These are phyloP conservation scores for Huso huso DNA, from an alignment of 2,797 vertebrate genomes.

Conservation along the genomic window DNA sequence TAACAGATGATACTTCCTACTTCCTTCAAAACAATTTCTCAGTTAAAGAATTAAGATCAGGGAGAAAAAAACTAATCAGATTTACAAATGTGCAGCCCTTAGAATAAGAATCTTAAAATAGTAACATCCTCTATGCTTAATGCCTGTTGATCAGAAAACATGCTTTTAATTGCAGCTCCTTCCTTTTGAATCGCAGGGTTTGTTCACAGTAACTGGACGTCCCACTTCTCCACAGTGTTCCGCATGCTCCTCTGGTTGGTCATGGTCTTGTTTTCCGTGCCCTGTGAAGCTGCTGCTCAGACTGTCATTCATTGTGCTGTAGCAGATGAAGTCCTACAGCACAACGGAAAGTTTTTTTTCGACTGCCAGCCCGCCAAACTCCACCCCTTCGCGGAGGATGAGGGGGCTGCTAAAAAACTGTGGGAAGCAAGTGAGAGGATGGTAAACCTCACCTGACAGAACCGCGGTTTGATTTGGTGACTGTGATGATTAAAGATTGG, in stretches of 20 bases:
- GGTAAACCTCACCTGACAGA: slow-evolving; percentile 34
- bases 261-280: slow-evolving; percentile 64
- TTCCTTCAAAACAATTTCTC: no score
- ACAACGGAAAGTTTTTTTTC: slow-evolving; percentile 55
- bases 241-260: slow-evolving; percentile 62
- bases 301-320: slow-evolving; percentile 59
- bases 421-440: slow-evolving; percentile 59
- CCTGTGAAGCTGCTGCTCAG: slow-evolving; percentile 52
- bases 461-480: not conserved
- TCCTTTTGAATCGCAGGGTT: slow-evolving; percentile 47
- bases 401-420: slow-evolving; percentile 44
- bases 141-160: not conserved
- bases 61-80: no score
- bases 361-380: slow-evolving; percentile 46
- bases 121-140: not conserved
- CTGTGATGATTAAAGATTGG: no score
- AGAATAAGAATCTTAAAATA: not conserved
- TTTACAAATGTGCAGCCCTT: no score
- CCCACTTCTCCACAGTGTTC: slow-evolving; percentile 62
- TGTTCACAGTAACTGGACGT: slow-evolving; percentile 62
- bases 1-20: no score
- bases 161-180: not conserved
- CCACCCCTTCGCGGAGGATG: slow-evolving; percentile 33
- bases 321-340: slow-evolving; percentile 54
- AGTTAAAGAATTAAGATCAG: no score